Evolutionary conservation across 2,888 invertebrate genomes (phyloP).

Genomic region (Trichogramma evanescens): DNA sequence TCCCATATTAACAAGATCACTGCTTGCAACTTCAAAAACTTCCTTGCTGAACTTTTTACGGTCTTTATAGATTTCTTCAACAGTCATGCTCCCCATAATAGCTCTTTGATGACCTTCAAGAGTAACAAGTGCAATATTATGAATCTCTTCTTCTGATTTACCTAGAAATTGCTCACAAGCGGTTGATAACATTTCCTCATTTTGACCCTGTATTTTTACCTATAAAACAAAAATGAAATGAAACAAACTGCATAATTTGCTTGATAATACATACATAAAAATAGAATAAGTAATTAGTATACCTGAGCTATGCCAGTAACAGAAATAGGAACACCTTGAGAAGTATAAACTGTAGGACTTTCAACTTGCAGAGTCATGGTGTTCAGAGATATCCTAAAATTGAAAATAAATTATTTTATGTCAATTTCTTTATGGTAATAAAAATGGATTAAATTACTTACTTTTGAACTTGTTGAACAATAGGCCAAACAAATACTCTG

Average conservation of each 20-base stretch:
- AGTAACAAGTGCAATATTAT: constrained; percentile 84
- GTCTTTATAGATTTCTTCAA: constrained; percentile 93
- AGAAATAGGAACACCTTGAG: constrained; percentile 93
- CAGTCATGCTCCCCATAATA: constrained; percentile 95
- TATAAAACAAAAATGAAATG: constrained; percentile 33
- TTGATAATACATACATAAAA: background rate
- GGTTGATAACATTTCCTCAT: constrained; percentile 80
- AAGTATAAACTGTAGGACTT: constrained; percentile 91
- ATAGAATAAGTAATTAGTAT: constrained; percentile 23
- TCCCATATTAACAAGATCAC: constrained; percentile 93
- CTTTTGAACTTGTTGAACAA: constrained; percentile 78
- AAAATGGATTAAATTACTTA: constrained; percentile 35
- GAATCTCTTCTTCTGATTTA: constrained; percentile 79
- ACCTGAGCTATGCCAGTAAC: constrained; percentile 98
- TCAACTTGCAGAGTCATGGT: constrained; percentile 96
- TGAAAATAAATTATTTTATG: background rate
- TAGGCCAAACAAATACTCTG: constrained; percentile 94
- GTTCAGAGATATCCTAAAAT: constrained; percentile 80
- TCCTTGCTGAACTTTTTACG: constrained; percentile 91
- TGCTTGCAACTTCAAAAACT: constrained; percentile 91
- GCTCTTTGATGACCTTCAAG: constrained; percentile 90
- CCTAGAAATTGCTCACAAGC: constrained; percentile 93
- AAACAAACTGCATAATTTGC: background rate
- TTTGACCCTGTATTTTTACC: constrained; percentile 85
- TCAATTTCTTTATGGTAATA: background rate